Evolutionary conservation across 2,888 invertebrate genomes (phyloP).

Genomic region (Harmothoe impar): DNA sequence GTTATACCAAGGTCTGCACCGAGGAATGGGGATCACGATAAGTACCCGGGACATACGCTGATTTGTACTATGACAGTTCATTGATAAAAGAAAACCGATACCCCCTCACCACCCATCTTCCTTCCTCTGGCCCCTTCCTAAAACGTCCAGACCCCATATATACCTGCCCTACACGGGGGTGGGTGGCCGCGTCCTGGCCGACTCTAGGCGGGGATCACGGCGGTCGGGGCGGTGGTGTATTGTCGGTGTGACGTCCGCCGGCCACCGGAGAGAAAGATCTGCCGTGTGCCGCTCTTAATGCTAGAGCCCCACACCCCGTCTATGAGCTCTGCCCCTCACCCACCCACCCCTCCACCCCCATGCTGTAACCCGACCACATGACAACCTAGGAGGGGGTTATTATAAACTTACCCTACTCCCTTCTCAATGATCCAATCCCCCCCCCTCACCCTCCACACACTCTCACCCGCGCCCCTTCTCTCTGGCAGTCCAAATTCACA

Average conservation of each 20-base stretch:
- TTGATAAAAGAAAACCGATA: too few relatives aligned
- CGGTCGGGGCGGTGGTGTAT: neutral
- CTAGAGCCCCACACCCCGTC: neutral
- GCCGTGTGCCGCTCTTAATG: neutral
- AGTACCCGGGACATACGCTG: too few relatives aligned
- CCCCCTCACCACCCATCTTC: too few relatives aligned
- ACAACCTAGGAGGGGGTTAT: neutral
- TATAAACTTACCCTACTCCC: neutral
- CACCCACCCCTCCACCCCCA: neutral
- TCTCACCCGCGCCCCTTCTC: neutral
- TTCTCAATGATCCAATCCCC: neutral
- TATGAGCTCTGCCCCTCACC: neutral
- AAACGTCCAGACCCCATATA: too few relatives aligned
- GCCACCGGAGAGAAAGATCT: neutral
- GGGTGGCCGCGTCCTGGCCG: neutral
- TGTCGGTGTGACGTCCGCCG: neutral
- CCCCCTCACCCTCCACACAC: neutral
- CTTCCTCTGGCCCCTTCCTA: too few relatives aligned
- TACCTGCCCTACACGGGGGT: neutral
- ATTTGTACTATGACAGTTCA: too few relatives aligned
- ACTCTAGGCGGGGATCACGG: neutral
- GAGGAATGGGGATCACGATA: too few relatives aligned
- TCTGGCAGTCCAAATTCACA: neutral
- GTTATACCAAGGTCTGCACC: too few relatives aligned
- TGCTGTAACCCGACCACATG: neutral